Conservation (phyloP, 2,113 vertebrate species). For the Scomber colias region DNA sequence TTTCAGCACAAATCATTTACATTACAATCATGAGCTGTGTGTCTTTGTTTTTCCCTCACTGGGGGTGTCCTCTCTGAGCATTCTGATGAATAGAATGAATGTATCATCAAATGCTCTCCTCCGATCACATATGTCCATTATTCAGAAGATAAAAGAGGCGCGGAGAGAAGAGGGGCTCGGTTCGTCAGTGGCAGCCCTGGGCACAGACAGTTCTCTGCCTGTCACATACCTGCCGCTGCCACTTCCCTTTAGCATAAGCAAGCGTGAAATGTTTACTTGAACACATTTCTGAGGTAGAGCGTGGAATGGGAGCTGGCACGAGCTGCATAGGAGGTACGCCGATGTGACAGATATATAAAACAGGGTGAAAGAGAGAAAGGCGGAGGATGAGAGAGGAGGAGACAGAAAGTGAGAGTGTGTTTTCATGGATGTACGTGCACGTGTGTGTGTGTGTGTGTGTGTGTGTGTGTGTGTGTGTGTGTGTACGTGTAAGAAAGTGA, state of each 20-base stretch:
- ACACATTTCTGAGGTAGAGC: constrained; percentile 80
- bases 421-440: background rate
- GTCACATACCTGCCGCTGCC: constrained; percentile 84
- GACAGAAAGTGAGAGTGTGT: constrained; percentile 31
- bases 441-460: background rate
- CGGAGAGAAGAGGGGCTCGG: constrained; percentile 45
- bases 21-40: constrained; percentile 56
- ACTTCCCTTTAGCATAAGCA: constrained; percentile 84
- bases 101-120: constrained; percentile 51
- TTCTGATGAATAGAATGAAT: constrained; percentile 57
- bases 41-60: constrained; percentile 54
- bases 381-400: constrained; percentile 56
- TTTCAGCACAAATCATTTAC: constrained; percentile 65
- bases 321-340: constrained; percentile 75
- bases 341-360: constrained; percentile 84
- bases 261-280: constrained; percentile 86
- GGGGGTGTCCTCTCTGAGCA: constrained; percentile 51
- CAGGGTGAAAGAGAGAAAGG: constrained; percentile 67
- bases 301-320: constrained; percentile 81
- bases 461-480: constrained; percentile 1
- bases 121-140: constrained; percentile 54
- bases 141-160: constrained; percentile 56
- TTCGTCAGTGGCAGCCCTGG: constrained; percentile 64
- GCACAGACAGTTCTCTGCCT: constrained; percentile 78
- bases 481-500: constrained; percentile 26